phyloP scores from a whole-genome alignment of 2,113 vertebrate species.

The Caracal caracal region DNA sequence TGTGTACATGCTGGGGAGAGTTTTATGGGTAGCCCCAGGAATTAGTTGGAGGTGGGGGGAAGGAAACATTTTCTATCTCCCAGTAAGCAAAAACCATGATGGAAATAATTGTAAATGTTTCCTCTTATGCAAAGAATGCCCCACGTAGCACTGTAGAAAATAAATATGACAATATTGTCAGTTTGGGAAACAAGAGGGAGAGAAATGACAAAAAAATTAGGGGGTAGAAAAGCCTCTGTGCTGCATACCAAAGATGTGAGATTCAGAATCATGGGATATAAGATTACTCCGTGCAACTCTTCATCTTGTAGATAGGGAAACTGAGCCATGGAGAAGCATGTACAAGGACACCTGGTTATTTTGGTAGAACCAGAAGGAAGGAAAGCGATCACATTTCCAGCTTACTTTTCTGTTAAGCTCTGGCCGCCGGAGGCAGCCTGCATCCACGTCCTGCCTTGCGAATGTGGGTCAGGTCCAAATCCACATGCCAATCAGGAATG shows the following conservation, averaged over 20 bases:
- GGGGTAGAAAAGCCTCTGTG: neutral
- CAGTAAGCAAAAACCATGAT: conserved; percentile 7
- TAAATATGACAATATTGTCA: neutral
- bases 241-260: neutral
- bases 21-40: neutral
- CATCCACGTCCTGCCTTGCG: neutral
- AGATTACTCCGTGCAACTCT: neutral
- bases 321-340: neutral
- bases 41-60: neutral
- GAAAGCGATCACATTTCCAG: neutral
- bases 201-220: neutral
- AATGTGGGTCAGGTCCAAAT: neutral
- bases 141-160: neutral
- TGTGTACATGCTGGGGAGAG: neutral
- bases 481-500: neutral
- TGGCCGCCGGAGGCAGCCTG: neutral
- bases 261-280: neutral
- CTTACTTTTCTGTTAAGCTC: neutral
- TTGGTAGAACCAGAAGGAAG: neutral
- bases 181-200: neutral
- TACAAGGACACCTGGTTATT: neutral
- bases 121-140: neutral
- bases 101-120: conserved; percentile 12
- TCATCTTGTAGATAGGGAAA: neutral
- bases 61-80: neutral